Percentiles rank a stretch among this genome's conserved stretches.
Conservation (phyloP, 2,113 vertebrate species). For the Hyla sarda region DNA sequence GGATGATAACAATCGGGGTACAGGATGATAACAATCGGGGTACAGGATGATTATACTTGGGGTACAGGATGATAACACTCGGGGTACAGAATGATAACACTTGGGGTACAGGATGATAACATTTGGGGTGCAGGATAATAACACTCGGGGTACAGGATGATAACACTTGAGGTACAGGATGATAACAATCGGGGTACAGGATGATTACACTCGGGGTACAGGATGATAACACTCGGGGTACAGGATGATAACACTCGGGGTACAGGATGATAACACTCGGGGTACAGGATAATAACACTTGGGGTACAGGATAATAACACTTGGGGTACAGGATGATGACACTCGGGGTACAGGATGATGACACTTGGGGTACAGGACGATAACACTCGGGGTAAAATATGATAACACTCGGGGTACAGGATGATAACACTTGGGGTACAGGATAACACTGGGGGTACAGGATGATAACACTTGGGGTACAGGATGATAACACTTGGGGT, state of each 20-base stretch:
- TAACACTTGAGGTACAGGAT: background rate
- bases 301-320: background rate
- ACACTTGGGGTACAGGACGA: no score
- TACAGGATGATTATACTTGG: background rate
- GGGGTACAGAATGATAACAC: background rate
- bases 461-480: background rate
- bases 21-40: background rate
- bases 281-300: no score
- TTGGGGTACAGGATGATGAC: background rate
- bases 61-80: background rate
- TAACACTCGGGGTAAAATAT: background rate
- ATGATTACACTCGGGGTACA: background rate
- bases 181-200: background rate
- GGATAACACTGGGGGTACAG: background rate
- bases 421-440: no score
- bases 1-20: background rate
- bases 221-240: background rate
- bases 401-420: background rate
- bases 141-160: background rate
- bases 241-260: background rate
- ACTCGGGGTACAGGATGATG: background rate
- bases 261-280: background rate
- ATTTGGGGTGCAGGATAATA: background rate
- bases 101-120: background rate
- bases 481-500: background rate